These are phyloP conservation scores for Psettodes erumei DNA, from an alignment of 2,113 vertebrate genomes.

Conservation along the genomic window DNA sequence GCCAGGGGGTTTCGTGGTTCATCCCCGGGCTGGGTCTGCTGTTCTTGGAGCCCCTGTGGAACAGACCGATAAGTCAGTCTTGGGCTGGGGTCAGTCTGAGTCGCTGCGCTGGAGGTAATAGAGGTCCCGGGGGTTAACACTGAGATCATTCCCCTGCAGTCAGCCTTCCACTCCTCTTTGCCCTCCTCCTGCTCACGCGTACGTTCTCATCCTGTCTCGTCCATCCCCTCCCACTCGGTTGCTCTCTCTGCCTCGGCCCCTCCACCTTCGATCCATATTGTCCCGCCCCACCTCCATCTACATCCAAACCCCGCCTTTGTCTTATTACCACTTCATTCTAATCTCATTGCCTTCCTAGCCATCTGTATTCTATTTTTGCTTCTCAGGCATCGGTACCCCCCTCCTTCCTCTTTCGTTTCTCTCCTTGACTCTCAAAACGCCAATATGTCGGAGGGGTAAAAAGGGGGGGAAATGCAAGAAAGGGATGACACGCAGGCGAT, in stretches of 20 bases:
- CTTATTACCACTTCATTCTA: background rate
- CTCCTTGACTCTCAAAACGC: slow-evolving; percentile 43
- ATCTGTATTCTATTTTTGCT: slow-evolving; percentile 21
- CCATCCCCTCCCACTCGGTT: slow-evolving; percentile 28
- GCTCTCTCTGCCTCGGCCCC: slow-evolving; percentile 3
- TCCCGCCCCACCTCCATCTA: background rate
- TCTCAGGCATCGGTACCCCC: slow-evolving; percentile 13
- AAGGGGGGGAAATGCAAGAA: slow-evolving; percentile 32
- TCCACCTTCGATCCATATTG: slow-evolving; percentile 18
- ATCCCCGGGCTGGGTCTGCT: background rate
- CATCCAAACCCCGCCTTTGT: slow-evolving; percentile 2
- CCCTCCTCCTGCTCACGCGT: slow-evolving; percentile 4
- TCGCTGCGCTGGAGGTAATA: slow-evolving; percentile 41
- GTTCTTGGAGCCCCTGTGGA: slow-evolving; percentile 29
- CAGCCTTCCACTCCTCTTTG: slow-evolving; percentile 28
- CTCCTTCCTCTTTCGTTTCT: slow-evolving; percentile 39
- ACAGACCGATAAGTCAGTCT: slow-evolving; percentile 30
- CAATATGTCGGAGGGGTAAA: slow-evolving; percentile 39
- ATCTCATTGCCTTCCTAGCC: slow-evolving; percentile 13
- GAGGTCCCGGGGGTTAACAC: slow-evolving; percentile 60
- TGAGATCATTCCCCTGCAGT: slow-evolving; percentile 49
- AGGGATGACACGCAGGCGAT: slow-evolving; percentile 54
- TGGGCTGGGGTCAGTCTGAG: slow-evolving; percentile 40
- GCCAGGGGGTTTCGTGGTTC: slow-evolving; percentile 10
- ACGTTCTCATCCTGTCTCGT: slow-evolving; percentile 8